Base-by-base conservation (phyloP, 2,888 invertebrate species). In the Frankliniella fusca region DNA sequence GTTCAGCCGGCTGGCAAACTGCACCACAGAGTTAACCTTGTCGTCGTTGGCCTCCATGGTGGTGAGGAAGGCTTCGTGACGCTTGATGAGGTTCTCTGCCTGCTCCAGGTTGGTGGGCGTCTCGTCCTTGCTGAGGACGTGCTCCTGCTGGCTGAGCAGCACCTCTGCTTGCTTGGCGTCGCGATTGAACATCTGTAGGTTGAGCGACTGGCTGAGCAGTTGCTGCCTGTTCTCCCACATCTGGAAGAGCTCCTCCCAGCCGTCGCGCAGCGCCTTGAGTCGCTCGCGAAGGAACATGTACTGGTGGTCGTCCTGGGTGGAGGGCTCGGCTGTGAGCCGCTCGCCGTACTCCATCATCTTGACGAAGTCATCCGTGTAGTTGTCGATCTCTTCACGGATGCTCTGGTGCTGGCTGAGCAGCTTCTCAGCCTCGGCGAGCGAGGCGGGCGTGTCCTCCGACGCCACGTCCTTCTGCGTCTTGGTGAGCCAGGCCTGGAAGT, bases 11-110 rank as follows among this genome's bases (percentile, higher is more conserved):
- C 95, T 94, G 84, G 98, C 97, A 88, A 98, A 98, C 88, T 97
- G 96, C 0, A 97, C 94, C 80, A 99, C 96, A 0, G 95, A 95
- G 88, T 98, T 98, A 87, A 99, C 96, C 90, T 99, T 99, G 88
- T 99, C 99, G 88, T 99, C 99, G 89, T 99, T 99, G 20, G 99
- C 99, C 88, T 99, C 99, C 97, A 99, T 98, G 8, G 99, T 99
- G 0, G 99, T 99, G 86, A 99, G 93, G 92, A 99, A 99, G 0
- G 98, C 97, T 88, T 99, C 99, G 89, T 99, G 98, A 81, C 97
- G 94, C 89, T 99, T 99, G 87, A 99, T 94, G 87, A 95, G 91
- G 88, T 97, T 97, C 88, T 99, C 99, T 49, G 98, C 99, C 88
- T 98, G 97, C 88, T 99, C 99, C 85, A 99, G 90, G 87, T 96